phyloP scores from a whole-genome alignment of 37 sponge, comb jelly and placozoan species.

The Ephydatia muelleri region DNA sequence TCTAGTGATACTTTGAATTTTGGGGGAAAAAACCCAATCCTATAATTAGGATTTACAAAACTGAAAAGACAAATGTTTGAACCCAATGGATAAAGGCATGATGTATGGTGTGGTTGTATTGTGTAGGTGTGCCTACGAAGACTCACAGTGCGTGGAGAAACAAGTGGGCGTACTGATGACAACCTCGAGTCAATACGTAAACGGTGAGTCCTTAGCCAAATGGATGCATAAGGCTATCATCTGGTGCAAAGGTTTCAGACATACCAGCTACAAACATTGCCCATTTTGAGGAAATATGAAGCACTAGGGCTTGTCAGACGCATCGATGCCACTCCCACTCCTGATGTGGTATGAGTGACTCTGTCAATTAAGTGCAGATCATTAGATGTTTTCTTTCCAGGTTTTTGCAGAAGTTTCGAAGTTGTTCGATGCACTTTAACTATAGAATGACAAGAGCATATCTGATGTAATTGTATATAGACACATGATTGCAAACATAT shows the following conservation, averaged over 20 bases:
- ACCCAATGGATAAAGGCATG: too few relatives aligned
- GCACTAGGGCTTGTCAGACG: constrained; percentile 57
- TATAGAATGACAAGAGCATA: background rate
- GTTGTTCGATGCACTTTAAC: constrained; percentile 32
- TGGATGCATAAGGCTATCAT: background rate
- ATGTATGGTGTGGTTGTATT: background rate
- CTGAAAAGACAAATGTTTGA: background rate
- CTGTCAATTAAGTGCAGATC: background rate
- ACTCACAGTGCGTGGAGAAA: constrained; percentile 56
- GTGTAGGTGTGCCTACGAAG: constrained; percentile 65
- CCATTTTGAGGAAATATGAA: constrained; percentile 69
- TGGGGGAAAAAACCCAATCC: background rate
- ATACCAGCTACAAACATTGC: constrained; percentile 71
- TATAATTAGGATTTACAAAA: background rate
- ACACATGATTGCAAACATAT: background rate
- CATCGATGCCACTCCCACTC: constrained; percentile 36
- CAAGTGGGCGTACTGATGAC: constrained; percentile 85
- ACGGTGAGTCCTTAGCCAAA: constrained; percentile 29
- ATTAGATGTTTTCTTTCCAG: constrained; percentile 13
- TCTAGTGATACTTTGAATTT: background rate
- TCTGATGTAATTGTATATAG: background rate
- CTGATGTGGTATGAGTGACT: constrained; percentile 42
- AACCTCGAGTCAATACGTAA: constrained; percentile 81
- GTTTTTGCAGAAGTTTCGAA: constrained; percentile 71
- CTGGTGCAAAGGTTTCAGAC: constrained; percentile 49